These are phyloP conservation scores for Lingula anatina DNA, from an alignment of 2,888 invertebrate genomes.

Conservation along the genomic window DNA sequence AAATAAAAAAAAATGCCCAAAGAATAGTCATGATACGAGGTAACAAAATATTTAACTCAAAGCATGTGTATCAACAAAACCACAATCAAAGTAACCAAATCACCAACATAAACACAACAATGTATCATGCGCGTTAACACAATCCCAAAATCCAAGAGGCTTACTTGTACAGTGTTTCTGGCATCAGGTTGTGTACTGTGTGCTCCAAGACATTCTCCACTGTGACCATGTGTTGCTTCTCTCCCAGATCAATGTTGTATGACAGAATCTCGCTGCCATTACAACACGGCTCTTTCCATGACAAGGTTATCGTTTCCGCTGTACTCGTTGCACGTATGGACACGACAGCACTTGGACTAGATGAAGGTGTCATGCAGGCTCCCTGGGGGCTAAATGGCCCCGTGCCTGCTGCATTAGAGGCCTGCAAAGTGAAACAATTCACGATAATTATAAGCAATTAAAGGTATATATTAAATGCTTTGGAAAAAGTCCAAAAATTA, in stretches of 20 bases:
- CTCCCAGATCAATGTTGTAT: conserved; percentile 69
- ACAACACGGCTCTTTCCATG: conserved; percentile 70
- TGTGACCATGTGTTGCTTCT: conserved; percentile 27
- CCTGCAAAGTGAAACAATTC: conserved; percentile 56
- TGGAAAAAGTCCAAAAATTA: neutral
- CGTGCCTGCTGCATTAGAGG: conserved; percentile 75
- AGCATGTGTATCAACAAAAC: no score
- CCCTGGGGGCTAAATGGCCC: conserved; percentile 68
- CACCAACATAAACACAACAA: no score
- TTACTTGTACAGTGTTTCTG: conserved; percentile 71
- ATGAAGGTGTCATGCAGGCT: conserved; percentile 71
- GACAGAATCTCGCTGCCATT: conserved; percentile 73
- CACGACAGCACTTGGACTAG: conserved; percentile 68
- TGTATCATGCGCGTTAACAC: no score
- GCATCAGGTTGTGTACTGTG: conserved; percentile 65
- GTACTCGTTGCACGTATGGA: conserved; percentile 56
- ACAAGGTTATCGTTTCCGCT: conserved; percentile 60
- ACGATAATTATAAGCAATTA: no score
- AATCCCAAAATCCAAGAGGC: no score
- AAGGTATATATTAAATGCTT: neutral
- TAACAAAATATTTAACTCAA: no score
- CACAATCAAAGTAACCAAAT: no score
- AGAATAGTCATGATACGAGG: no score
- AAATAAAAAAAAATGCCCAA: no score
- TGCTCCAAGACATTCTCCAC: conserved; percentile 51